Evolutionary conservation across 2,797 vertebrate species (phyloP).

Genomic region (Rhabdophis nuchalis): DNA sequence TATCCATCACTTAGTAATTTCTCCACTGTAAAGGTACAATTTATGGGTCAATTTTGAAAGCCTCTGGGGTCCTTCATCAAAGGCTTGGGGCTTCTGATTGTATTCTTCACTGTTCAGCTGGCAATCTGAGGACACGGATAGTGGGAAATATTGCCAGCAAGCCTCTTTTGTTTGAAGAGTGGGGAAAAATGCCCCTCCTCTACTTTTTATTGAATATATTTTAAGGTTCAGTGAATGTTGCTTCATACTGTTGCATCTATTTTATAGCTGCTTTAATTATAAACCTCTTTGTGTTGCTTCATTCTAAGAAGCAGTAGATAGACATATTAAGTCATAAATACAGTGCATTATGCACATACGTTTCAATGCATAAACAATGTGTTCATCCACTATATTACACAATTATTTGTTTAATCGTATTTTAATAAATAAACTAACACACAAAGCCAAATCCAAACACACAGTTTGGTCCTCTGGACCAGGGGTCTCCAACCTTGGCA

Average conservation of each 20-base stretch:
- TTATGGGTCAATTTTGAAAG: neutral
- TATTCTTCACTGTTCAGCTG: neutral
- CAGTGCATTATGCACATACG: neutral
- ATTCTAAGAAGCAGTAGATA: neutral
- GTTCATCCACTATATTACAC: neutral
- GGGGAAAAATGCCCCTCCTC: neutral
- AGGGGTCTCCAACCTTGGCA: too few species aligned
- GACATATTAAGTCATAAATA: neutral
- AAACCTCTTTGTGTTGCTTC: neutral
- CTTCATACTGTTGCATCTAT: neutral
- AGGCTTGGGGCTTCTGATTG: neutral
- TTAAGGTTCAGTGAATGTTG: neutral
- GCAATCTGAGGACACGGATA: neutral
- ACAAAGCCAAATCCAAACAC: neutral
- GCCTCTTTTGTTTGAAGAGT: neutral
- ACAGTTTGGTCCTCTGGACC: neutral
- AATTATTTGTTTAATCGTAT: neutral
- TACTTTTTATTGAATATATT: neutral
- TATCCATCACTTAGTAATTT: neutral
- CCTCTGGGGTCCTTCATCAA: neutral
- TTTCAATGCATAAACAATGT: neutral
- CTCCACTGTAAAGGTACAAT: neutral
- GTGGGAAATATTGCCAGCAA: neutral
- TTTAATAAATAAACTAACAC: neutral
- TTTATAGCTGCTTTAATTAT: neutral